Evolutionary conservation across 2,888 invertebrate genomes (phyloP).

Genomic region (Eristalinus sepulchralis): DNA sequence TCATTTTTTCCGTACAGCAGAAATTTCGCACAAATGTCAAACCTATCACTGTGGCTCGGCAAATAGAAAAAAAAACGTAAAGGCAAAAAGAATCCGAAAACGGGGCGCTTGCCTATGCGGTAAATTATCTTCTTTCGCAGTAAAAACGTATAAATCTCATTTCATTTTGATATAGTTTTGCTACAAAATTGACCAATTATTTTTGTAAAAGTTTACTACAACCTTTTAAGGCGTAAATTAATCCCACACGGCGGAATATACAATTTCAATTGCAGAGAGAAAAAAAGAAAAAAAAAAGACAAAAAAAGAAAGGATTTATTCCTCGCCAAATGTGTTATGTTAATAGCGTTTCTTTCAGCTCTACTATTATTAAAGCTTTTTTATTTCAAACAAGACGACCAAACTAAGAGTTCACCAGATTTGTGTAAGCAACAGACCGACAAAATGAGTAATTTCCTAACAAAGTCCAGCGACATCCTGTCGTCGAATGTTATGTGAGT

Average conservation of each 20-base stretch:
- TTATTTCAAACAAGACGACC: slow-evolving; percentile 52
- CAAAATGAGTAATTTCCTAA: slow-evolving; percentile 62
- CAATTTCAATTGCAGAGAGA: background rate
- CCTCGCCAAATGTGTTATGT: slow-evolving; percentile 70
- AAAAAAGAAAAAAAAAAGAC: background rate
- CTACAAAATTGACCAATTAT: background rate
- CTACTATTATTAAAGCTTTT: slow-evolving; percentile 66
- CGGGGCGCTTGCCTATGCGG: slow-evolving; percentile 69
- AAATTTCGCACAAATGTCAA: slow-evolving; percentile 56
- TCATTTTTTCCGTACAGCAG: background rate
- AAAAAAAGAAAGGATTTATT: slow-evolving; percentile 34
- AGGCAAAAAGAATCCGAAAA: slow-evolving; percentile 48
- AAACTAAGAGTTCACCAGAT: slow-evolving; percentile 1
- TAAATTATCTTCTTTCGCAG: slow-evolving; percentile 42
- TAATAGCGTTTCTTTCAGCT: slow-evolving; percentile 68
- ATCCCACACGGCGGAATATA: background rate
- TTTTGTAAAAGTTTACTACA: background rate
- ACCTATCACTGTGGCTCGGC: background rate
- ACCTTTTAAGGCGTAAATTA: background rate
- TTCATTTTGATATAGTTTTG: slow-evolving; percentile 18
- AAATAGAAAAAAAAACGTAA: slow-evolving; percentile 16
- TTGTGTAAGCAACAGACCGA: slow-evolving; percentile 11
- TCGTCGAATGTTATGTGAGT: slow-evolving; percentile 70
- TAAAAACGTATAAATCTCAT: slow-evolving; percentile 29
- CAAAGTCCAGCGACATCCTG: slow-evolving; percentile 52